Evolutionary conservation across 2,797 vertebrate genomes (phyloP).

Genomic region (Rhinophrynus dorsalis): DNA sequence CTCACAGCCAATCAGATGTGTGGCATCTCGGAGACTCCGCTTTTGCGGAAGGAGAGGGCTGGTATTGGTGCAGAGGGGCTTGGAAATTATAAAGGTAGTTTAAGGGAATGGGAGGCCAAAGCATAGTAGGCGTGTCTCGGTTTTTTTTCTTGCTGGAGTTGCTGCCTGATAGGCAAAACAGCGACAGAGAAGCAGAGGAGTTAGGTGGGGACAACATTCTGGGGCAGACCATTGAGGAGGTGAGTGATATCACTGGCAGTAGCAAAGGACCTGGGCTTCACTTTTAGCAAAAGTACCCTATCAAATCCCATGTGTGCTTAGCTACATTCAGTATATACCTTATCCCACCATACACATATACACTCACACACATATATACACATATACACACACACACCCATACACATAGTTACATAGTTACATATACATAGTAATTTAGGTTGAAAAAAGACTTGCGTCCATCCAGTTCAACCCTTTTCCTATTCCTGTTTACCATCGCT

Average conservation of each 20-base stretch:
- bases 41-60: constrained; percentile 37
- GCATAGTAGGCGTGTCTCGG: background rate
- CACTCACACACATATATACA: no score
- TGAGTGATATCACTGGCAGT: constrained; percentile 19
- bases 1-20: background rate
- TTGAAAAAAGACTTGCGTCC: no score
- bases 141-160: constrained; percentile 17
- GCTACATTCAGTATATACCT: no score
- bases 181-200: constrained; percentile 26
- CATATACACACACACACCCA: no score
- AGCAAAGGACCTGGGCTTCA: constrained; percentile 23
- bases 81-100: background rate
- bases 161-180: constrained; percentile 33
- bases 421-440: no score
- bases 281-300: no score
- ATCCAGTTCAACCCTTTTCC: no score
- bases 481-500: no score
- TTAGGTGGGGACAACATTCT: constrained; percentile 19
- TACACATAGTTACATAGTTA: no score
- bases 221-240: constrained; percentile 15
- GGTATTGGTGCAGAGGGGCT: constrained; percentile 47
- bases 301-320: no score
- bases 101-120: background rate
- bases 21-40: background rate
- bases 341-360: no score